phyloP scores from a whole-genome alignment of 2,797 vertebrate genomes.

The Cryptoprocta ferox region DNA sequence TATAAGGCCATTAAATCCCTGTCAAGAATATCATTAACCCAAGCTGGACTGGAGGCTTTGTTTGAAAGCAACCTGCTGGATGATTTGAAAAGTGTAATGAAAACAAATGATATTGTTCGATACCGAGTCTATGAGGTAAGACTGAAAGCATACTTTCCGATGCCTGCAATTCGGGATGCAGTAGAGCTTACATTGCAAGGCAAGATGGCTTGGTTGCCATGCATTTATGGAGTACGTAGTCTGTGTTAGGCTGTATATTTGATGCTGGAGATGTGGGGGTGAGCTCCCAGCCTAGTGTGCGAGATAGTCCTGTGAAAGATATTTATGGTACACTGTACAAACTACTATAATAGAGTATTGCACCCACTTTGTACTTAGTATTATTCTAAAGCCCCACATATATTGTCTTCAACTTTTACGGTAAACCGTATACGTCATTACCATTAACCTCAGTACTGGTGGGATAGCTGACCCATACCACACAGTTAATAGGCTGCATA shows the following conservation, averaged over 20 bases:
- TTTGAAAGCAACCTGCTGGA: conserved; percentile 92
- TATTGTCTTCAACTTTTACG: not conserved
- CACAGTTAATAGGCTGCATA: not conserved
- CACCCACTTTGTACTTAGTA: not conserved
- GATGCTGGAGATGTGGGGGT: too few species aligned
- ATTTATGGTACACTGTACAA: not conserved
- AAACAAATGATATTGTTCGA: conserved; percentile 91
- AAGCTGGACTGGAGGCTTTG: conserved; percentile 92
- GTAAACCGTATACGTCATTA: not conserved
- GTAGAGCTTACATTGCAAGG: not conserved
- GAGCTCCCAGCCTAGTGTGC: not conserved
- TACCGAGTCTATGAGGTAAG: conserved; percentile 97
- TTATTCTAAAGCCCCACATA: not conserved
- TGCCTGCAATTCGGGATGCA: not conserved
- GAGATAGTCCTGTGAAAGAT: not conserved
- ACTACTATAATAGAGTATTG: not conserved
- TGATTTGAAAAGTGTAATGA: conserved; percentile 94
- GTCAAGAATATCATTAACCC: conserved; percentile 90
- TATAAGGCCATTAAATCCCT: conserved; percentile 93
- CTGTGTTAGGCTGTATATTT: not conserved
- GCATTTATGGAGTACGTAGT: not conserved
- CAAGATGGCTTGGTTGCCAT: not conserved
- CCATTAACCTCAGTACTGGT: not conserved
- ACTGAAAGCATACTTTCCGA: not conserved
- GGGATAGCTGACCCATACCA: not conserved